Evolutionary conservation across 2,888 invertebrate genomes (phyloP).

Genomic region (Drosophila algonquin): DNA sequence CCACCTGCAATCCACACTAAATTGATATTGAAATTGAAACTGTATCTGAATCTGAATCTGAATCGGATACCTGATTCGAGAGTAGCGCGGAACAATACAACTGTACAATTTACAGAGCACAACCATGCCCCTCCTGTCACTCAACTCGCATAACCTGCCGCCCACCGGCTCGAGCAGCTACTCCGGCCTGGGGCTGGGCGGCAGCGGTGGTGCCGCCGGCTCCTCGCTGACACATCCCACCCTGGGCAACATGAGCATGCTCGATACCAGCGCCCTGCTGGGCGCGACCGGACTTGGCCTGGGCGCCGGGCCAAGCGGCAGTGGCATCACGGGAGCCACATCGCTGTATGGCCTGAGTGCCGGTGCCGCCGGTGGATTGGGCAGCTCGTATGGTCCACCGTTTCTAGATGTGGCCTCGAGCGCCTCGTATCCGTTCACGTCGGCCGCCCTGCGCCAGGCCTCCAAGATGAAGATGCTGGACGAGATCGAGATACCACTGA

Average conservation of each 20-base stretch:
- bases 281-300: constrained; percentile 63
- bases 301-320: constrained; percentile 62
- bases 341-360: constrained; percentile 78
- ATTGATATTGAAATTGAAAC: constrained; percentile 30
- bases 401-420: constrained; percentile 82
- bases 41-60: constrained; percentile 25
- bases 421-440: constrained; percentile 85
- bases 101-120: constrained; percentile 86
- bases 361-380: constrained; percentile 79
- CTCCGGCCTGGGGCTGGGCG: constrained; percentile 83
- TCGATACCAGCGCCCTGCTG: constrained; percentile 80
- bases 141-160: constrained; percentile 84
- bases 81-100: constrained; percentile 84
- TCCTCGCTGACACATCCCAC: constrained; percentile 83
- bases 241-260: constrained; percentile 80
- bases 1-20: constrained; percentile 39
- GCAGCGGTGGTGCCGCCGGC: constrained; percentile 71
- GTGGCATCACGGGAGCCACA: constrained; percentile 76
- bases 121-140: constrained; percentile 87
- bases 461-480: constrained; percentile 89
- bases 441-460: constrained; percentile 87
- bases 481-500: constrained; percentile 88
- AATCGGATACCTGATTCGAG: constrained; percentile 11
- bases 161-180: constrained; percentile 83
- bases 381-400: constrained; percentile 80